Evolutionary conservation across 2,797 vertebrate genomes (phyloP).

Genomic region (Micromesistius poutassou): DNA sequence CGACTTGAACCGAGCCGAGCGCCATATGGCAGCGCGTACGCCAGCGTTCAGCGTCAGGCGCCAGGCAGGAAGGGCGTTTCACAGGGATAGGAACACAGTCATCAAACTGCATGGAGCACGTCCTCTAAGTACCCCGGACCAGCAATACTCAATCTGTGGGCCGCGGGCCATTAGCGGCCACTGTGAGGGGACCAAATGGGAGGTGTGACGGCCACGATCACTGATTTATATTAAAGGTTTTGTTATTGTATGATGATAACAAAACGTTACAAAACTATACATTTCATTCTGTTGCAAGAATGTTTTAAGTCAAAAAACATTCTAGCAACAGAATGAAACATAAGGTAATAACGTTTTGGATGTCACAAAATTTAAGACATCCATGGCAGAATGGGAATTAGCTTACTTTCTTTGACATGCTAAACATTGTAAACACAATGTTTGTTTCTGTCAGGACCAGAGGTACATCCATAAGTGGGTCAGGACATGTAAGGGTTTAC

Average conservation of each 20-base stretch:
- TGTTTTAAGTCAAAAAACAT: no score
- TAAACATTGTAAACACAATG: not conserved
- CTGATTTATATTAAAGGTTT: not conserved
- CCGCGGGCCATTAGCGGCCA: no score
- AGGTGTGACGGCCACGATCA: not conserved
- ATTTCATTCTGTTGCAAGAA: no score
- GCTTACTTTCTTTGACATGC: not conserved
- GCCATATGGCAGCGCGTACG: not conserved
- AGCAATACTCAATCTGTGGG: not conserved
- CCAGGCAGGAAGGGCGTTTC: not conserved
- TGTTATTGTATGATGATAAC: not conserved
- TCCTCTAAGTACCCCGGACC: not conserved
- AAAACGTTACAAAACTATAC: no score
- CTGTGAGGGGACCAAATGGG: not conserved
- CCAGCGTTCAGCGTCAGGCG: not conserved
- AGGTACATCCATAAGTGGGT: no score
- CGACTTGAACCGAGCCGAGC: slow-evolving; percentile 3
- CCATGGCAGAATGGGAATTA: not conserved
- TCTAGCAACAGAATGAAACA: no score
- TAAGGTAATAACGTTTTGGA: no score
- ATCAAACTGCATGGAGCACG: not conserved
- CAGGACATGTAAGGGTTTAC: no score
- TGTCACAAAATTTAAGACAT: no score
- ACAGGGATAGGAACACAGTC: not conserved
- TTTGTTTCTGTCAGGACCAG: not conserved